phyloP scores from a whole-genome alignment of 2,888 invertebrate genomes.

The Phaedon cochleariae region DNA sequence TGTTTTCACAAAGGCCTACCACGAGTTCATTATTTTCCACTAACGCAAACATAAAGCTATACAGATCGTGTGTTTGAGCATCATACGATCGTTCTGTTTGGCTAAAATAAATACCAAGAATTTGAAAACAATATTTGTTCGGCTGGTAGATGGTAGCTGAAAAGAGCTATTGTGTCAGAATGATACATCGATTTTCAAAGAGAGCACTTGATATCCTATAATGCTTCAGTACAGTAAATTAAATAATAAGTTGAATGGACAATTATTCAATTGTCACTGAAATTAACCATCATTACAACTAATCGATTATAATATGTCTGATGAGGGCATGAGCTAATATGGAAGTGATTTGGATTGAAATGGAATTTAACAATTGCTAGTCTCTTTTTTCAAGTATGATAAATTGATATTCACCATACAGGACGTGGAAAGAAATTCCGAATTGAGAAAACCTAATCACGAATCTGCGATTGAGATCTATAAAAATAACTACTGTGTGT shows the following conservation, averaged over 20 bases:
- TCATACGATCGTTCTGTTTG: not conserved
- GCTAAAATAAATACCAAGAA: not conserved
- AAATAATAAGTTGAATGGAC: not conserved
- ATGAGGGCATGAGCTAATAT: too few relatives aligned
- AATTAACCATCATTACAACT: not conserved
- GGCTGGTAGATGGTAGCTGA: not conserved
- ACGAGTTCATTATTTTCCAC: slow-evolving; percentile 1
- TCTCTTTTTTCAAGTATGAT: too few relatives aligned
- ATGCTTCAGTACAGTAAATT: not conserved
- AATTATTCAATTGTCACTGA: slow-evolving; percentile 8
- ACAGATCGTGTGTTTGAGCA: not conserved
- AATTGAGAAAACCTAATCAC: too few relatives aligned
- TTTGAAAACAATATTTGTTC: not conserved
- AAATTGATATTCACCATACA: too few relatives aligned
- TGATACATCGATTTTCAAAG: not conserved
- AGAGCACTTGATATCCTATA: not conserved
- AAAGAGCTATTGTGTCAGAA: not conserved
- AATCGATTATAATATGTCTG: too few relatives aligned
- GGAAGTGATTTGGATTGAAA: too few relatives aligned
- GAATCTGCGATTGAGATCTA: too few relatives aligned
- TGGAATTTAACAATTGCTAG: too few relatives aligned
- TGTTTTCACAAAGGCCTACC: slow-evolving; percentile 47
- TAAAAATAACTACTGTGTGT: too few relatives aligned
- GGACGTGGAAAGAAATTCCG: too few relatives aligned
- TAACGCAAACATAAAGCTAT: not conserved